Evolutionary conservation across 2,888 invertebrate genomes (phyloP), one percentile per base, ranked within the genome.

Genomic region (Netelia melanura): DNA sequence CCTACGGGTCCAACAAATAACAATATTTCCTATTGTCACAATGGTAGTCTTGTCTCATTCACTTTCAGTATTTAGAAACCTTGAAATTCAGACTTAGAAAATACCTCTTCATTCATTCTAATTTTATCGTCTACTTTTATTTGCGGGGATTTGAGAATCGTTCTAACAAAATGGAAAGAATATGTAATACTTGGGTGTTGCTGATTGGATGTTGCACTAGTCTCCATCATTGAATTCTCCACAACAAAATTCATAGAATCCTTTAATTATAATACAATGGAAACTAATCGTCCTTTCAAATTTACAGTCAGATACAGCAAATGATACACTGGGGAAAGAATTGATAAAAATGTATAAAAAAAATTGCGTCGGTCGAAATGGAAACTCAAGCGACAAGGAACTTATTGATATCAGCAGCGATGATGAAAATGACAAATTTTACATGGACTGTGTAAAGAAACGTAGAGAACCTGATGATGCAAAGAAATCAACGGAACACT

Each of bases 391-490:
- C 14, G 96, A 96, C 89, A 95, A 96, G 89, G 97, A 97, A 92
- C 93, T 97, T 75, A 96, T 97, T 89, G 97, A 97, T 90, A 97
- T 97, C 87, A 97, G 97, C 91, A 97, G 97, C 91, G 97, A 96
- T 90, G 97, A 97, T 89, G 94, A 94, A 14, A 86, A 81, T 48
- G 83, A 85, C 3, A 89, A 89, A 84, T 75, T 77, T 43, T 88
- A 89, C 8, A 71, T 81, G 64, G 80, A 78, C 43, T 48, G 81
- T 62, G 58, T 62, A 2, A 77, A 86, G 38, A 84, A 87, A 74
- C 62, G 62, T 58, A 77, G 78, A 8, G 65, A 74, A 58, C 14
- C 43, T 21, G 75, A 71, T 44, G 68, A 76, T 14, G 10, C n/a
- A 6, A 61, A 78, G 43, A 62, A 79, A 72, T 62, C 76, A 9